Base-by-base conservation (phyloP, 1,140 invertebrate species). In the Cyclina sinensis region DNA sequence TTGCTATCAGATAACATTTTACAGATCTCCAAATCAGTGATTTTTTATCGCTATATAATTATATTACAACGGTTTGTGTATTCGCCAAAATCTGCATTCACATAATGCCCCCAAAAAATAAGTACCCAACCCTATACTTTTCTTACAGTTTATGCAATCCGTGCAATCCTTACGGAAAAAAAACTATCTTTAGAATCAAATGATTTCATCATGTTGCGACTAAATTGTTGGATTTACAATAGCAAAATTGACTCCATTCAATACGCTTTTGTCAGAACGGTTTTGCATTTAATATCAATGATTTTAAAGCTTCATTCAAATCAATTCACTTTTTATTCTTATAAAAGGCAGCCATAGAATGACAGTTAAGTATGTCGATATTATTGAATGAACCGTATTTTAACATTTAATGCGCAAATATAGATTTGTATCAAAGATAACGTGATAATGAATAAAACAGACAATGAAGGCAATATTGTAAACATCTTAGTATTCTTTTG, bases 131-230 rank as follows among this genome's bases (percentile, higher is more conserved):
- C 43, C 43, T 4, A 43, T 14, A 70, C 7, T 11, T 70, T 70
- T 39, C 30, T 70, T 35, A 14, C 11, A 9, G 30, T 70, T 39
- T 27, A 30, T 70, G 37, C 30, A 27, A 70, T 70, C 21, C 65
- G 24, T 70, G 37, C 30, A 27, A 70, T 30, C 5, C 9, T 4
- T 5, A 70, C 37, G 14, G 21, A 32, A 27, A 11, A 12, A 35
- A 27, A 70, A 11, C 30, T n/a, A n/a, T n/a, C n/a, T 32, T 21
- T 70, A 70, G 30, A 78, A 3, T n/a, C 24, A 14, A 51, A 27
- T 78, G 43, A 78, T 48, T 78, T 51, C 39, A 78, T 9, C 30
- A 78, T 78, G 74, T 78, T 78, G 14, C 74, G 74, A 78, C 39
- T 48, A 51, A 46, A 78, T 78, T 78, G 48, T n/a, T 78, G 46